Base-by-base conservation (phyloP, 2,888 invertebrate genomes). In the Scaptomyza reducta region DNA sequence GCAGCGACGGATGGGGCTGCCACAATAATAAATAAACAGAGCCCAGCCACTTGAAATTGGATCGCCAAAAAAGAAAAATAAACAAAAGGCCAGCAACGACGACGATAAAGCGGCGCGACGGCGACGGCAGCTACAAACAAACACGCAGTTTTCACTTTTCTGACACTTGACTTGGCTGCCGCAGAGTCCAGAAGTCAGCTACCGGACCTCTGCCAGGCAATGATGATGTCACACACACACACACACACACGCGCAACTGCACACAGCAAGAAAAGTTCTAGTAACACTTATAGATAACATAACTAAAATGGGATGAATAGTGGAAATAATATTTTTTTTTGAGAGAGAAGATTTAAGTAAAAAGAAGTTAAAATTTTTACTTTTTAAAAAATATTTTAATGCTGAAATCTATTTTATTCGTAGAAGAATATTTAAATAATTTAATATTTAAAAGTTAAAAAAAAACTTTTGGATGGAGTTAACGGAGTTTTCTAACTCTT, bases 61-160 rank as follows among this genome's bases (percentile, higher is more conserved):
- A 84, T 84, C 88, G 87, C 87, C 88, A 77, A 88, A 82, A 87
- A 83, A 75, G 77, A 77, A 86, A 86, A 82, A 86, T 76, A 74
- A 87, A 79, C 77, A 79, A 64, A 70, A 64, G n/a, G 35, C 58
- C 56, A 25, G 46, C 66, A 64, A 59, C 63, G 65, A 58, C 22
- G 51, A 59, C 56, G 50, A 27, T 27, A 6, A 27, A 22, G 31
- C 44, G 29, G 2, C 16, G 59, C 13, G 38, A 4, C 14, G 42
- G 41, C 58, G 35, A 46, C 69, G 56, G 13, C 71, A 65, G 62
- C 69, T 50, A 79, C 78, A 77, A 70, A 70, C 71, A 87, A 74
- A 79, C 70, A 87, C 76, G 67, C 72, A 83, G 87, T 84, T 84
- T 84, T 84, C 84, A 84, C 84, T 84, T 84, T 84, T 84, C 86